phyloP scores from a whole-genome alignment of 2,797 vertebrate genomes.

The Anomalospiza imberbis region DNA sequence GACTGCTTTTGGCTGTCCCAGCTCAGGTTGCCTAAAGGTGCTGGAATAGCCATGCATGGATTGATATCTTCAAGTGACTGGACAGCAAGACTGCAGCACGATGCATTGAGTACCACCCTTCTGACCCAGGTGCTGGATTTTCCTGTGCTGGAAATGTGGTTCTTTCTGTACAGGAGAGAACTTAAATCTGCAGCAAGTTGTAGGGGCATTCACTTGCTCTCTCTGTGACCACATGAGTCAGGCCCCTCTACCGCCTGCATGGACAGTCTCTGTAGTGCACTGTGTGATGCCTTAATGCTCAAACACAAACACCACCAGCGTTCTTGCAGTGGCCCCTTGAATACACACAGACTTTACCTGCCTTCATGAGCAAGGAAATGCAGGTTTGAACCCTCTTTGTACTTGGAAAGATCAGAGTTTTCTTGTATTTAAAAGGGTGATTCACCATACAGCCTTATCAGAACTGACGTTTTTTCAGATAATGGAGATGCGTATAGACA shows the following conservation, averaged over 20 bases:
- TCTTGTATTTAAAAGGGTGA: neutral
- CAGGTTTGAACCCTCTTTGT: neutral
- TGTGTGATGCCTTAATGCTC: neutral
- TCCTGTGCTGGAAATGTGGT: neutral
- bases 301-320: neutral
- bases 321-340: neutral
- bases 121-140: neutral
- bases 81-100: neutral
- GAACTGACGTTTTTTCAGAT: neutral
- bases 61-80: neutral
- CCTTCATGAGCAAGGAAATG: neutral
- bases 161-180: neutral
- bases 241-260: neutral
- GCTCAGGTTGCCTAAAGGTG: neutral
- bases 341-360: rapidly evolving
- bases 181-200: neutral
- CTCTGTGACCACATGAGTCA: neutral
- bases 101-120: neutral
- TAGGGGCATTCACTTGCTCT: neutral
- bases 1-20: neutral
- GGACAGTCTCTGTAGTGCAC: neutral
- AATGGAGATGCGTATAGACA: neutral
- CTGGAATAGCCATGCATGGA: neutral
- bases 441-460: neutral
- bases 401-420: neutral